Base-by-base conservation (phyloP, 2,797 vertebrate species). In the Tarsius wallacei region DNA sequence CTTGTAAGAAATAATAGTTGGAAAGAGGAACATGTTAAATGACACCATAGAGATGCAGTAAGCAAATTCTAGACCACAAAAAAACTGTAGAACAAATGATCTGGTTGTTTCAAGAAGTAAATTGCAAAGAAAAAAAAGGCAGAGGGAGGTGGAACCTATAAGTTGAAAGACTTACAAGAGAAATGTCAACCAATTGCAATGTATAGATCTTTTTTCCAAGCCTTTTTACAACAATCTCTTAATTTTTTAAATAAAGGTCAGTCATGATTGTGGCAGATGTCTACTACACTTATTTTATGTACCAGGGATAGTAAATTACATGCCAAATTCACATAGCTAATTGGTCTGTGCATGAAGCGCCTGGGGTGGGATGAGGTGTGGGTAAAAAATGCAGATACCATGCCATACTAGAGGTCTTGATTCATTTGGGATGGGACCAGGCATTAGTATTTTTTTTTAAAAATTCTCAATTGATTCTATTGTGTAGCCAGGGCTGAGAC, bases 81-180 rank as follows among this genome's bases (percentile, higher is more conserved):
- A 42, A 71, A 95, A 17, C 26, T 33, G 19, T 12, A 73, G 53
- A 36, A 90, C 33, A 93, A 57, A 64, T 64, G 14, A 42, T 76
- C 42, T 59, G 21, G 7, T 93, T 53, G 7, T 84, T 80, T 97
- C 28, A 87, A 31, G 14, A 74, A 83, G 71, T 74, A 87, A 55
- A 84, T 14, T 80, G 36, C 9, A 63, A 95, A 70, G 26, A 15
- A 47, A n/a, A 49, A 76, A 63, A 68, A 77, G 36, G 47, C 13
- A 66, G 31, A 47, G 1, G 33, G 28, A 92, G 17, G 11, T 33
- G 51, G 64, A 53, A 57, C 17, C 19, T 70, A 47, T 22, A 51
- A 15, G 66, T 64, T 33, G 31, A 84, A 68, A 73, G 73, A 57
- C 4, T 92, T 82, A 15, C 74, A 47, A 87, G 16, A 8, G 7